Conservation (phyloP, 2,888 invertebrate species). For the Tolmerus cingulatus region DNA sequence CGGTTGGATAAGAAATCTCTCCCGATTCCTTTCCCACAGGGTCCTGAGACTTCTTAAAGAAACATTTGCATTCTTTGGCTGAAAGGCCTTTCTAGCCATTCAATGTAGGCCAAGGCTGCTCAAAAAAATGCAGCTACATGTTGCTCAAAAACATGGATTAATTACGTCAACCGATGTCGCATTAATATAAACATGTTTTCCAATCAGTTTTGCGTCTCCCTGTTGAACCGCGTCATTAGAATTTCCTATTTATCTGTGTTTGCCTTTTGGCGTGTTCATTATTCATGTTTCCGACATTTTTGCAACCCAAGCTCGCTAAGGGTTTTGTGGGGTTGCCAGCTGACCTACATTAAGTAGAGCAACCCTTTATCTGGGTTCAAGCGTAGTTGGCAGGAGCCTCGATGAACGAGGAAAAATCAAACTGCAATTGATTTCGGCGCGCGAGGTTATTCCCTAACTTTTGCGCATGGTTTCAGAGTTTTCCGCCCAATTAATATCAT, state of each 20-base stretch:
- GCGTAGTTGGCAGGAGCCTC: too few species aligned
- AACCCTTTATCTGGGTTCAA: too few species aligned
- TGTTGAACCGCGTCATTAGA: neutral
- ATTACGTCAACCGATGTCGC: neutral
- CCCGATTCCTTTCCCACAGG: neutral
- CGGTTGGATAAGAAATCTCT: neutral
- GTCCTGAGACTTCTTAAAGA: neutral
- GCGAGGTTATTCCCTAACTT: too few species aligned
- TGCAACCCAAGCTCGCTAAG: neutral
- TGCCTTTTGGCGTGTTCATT: neutral
- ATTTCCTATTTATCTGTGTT: neutral
- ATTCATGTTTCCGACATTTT: neutral
- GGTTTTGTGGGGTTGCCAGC: neutral
- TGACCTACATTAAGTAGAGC: neutral
- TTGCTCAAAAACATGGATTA: neutral
- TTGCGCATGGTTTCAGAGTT: too few species aligned
- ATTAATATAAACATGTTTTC: neutral
- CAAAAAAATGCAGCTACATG: neutral
- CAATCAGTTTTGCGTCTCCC: neutral
- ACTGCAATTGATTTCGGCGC: too few species aligned
- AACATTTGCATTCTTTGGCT: neutral
- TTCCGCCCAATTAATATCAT: too few species aligned
- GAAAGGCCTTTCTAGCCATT: neutral
- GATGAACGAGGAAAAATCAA: too few species aligned
- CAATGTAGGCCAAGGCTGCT: neutral